Conservation (phyloP, 2,113 vertebrate species). For the Centropus unirufus region DNA sequence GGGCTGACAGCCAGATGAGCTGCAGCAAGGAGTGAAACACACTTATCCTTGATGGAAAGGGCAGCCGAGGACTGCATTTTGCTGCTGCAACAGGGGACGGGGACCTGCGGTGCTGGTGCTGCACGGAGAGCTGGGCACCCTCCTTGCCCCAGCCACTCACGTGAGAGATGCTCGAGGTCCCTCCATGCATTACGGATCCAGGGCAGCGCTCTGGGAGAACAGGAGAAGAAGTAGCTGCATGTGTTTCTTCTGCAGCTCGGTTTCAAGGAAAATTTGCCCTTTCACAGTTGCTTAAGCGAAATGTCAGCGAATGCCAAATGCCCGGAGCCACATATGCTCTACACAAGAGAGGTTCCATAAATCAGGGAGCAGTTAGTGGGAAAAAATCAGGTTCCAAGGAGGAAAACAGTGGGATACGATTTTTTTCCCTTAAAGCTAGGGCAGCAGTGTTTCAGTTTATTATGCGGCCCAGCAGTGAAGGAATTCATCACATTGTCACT, state of each 20-base stretch:
- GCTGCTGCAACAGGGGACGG: rapidly evolving
- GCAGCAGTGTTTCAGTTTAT: conserved; percentile 41
- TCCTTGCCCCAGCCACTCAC: rapidly evolving
- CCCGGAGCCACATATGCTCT: conserved; percentile 78
- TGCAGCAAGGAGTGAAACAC: not conserved
- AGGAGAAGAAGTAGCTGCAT: not conserved
- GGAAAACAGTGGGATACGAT: conserved; percentile 58
- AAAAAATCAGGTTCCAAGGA: conserved; percentile 82
- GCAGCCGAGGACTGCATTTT: rapidly evolving
- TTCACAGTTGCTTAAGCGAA: conserved; percentile 73
- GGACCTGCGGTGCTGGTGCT: rapidly evolving
- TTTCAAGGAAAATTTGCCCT: conserved; percentile 66
- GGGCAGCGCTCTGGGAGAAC: not conserved
- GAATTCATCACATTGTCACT: conserved; percentile 78
- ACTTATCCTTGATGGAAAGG: not conserved
- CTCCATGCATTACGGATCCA: not conserved
- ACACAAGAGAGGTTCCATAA: conserved; percentile 80
- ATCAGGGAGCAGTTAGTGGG: conserved; percentile 84
- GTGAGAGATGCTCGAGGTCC: rapidly evolving
- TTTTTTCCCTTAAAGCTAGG: not conserved
- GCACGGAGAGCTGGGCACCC: rapidly evolving
- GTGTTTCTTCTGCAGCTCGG: not conserved
- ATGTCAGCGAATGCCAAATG: conserved; percentile 75
- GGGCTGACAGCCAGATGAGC: not conserved
- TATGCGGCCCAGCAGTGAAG: conserved; percentile 70